These are phyloP conservation scores for Cantharis lateralis DNA, from an alignment of 2,888 invertebrate genomes.

Conservation along the genomic window DNA sequence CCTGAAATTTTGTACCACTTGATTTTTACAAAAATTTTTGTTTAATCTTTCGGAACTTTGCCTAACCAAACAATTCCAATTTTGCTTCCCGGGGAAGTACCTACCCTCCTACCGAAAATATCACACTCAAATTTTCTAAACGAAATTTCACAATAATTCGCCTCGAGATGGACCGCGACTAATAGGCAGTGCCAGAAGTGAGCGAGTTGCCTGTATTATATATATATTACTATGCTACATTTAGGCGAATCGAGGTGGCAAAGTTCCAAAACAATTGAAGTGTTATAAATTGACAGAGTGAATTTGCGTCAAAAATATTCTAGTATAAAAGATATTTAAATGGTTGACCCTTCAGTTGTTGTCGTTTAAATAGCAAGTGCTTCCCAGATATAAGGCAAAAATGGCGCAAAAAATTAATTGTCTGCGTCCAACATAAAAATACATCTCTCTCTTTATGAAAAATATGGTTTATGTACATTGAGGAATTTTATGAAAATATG, in stretches of 20 bases:
- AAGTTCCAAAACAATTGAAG: not conserved
- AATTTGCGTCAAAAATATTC: not conserved
- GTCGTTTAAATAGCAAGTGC: constrained; percentile 47
- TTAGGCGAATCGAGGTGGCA: not conserved
- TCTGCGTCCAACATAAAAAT: constrained; percentile 52
- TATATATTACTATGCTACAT: too few relatives aligned
- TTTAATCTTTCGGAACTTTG: not conserved
- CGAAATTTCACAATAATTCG: too few relatives aligned
- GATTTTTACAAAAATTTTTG: constrained; percentile 29
- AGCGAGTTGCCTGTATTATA: not conserved
- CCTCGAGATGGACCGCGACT: not conserved
- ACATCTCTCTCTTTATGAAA: constrained; percentile 54
- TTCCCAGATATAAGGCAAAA: constrained; percentile 49
- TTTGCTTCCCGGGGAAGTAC: not conserved
- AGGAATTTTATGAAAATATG: constrained; percentile 42
- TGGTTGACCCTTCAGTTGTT: constrained; percentile 32
- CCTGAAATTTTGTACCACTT: constrained; percentile 55
- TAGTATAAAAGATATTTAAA: not conserved
- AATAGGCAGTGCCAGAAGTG: not conserved
- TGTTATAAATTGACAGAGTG: not conserved
- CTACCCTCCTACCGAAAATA: not conserved
- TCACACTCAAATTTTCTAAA: not conserved
- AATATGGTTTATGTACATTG: constrained; percentile 54
- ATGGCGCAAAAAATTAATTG: constrained; percentile 45
- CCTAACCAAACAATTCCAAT: not conserved